Percentiles rank a stretch among this genome's conserved stretches.
phyloP scores from a whole-genome alignment of 1,140 invertebrate species.

The Adoxophyes honmai region DNA sequence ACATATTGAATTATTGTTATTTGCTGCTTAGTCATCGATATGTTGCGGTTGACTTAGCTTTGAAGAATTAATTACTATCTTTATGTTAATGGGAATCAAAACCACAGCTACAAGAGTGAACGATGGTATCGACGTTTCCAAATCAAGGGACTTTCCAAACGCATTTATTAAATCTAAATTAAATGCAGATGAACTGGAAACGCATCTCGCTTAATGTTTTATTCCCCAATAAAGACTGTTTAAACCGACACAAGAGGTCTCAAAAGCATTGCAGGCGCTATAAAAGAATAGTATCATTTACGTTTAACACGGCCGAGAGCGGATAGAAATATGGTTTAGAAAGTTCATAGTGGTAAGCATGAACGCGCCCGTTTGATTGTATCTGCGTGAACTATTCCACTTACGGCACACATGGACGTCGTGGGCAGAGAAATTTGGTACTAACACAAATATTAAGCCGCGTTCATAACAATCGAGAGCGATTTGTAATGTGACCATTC shows the following conservation, averaged over 20 bases:
- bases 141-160: neutral
- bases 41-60: neutral
- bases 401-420: conserved; percentile 42
- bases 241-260: neutral
- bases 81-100: neutral
- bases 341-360: conserved; percentile 42
- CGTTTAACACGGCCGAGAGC: conserved; percentile 2
- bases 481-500: conserved; percentile 45
- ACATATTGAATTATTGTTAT: neutral
- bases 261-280: neutral
- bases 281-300: conserved; percentile 19
- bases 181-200: neutral
- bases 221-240: conserved; percentile 1
- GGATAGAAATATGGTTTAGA: conserved; percentile 39
- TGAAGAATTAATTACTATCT: neutral
- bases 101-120: neutral
- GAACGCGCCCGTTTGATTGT: conserved; percentile 44
- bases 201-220: neutral
- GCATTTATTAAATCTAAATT: neutral
- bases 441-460: conserved; percentile 46
- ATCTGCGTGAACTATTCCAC: conserved; percentile 47
- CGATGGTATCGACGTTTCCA: neutral
- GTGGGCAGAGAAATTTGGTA: conserved; percentile 50
- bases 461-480: conserved; percentile 47
- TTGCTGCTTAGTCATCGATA: neutral